These are phyloP conservation scores for Etheostoma nigrum DNA, from an alignment of 2,797 vertebrate species.

Conservation along the genomic window DNA sequence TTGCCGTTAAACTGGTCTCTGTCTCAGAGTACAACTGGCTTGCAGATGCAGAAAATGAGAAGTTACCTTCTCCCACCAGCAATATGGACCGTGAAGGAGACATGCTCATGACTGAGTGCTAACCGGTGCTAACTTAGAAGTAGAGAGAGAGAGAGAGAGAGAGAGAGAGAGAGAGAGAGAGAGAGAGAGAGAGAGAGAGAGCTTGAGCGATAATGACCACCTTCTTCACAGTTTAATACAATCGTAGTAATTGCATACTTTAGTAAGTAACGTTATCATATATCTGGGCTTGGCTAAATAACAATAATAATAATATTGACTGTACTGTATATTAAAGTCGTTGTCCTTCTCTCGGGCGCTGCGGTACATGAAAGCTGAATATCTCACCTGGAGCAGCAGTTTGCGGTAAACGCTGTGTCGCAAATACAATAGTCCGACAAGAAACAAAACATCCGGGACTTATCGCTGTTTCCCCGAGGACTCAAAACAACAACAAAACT, in stretches of 20 bases:
- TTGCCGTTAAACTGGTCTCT: constrained; percentile 84
- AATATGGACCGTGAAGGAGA: constrained; percentile 78
- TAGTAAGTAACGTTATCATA: not conserved
- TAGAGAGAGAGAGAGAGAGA: no score
- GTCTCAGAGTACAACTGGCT: constrained; percentile 59
- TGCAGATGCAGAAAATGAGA: constrained; percentile 90
- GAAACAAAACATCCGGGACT: constrained; percentile 52
- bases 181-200: not conserved
- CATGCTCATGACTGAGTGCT: constrained; percentile 49
- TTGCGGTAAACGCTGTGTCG: constrained; percentile 34
- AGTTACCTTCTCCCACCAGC: constrained; percentile 96
- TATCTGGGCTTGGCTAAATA: rapidly evolving
- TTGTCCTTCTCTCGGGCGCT: not conserved
- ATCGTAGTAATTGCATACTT: constrained; percentile 7
- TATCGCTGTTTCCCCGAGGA: not conserved
- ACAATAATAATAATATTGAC: rapidly evolving
- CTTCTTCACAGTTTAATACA: constrained; percentile 14
- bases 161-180: no score
- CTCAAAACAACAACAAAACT: not conserved
- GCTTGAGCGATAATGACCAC: constrained; percentile 10
- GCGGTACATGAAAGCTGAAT: constrained; percentile 11
- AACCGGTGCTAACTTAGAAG: no score
- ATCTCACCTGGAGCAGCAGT: constrained; percentile 51
- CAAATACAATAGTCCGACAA: constrained; percentile 52
- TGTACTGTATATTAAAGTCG: not conserved